Base-by-base conservation (phyloP, 2,888 invertebrate species). In the Sinohyriopsis cumingii region DNA sequence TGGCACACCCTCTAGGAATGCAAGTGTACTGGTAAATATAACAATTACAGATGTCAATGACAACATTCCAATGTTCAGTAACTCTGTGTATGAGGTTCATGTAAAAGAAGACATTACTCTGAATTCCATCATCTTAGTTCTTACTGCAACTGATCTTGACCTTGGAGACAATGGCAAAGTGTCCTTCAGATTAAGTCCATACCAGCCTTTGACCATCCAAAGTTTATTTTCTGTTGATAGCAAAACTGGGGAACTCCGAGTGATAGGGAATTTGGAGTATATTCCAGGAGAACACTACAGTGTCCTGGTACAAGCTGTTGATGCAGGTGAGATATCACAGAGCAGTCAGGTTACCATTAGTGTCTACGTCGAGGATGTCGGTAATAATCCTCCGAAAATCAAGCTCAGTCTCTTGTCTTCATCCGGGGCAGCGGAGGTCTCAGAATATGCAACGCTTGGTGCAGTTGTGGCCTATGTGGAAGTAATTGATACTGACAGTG, bases 341-440 rank as follows among this genome's bases (percentile, higher is more conserved):
- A 79, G 80, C 20, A 76, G 83, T 19, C 77, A 82, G 56, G 79
- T 82, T 3, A 73, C 72, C 59, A 79, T 87, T 18, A 77, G 76
- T 68, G 78, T 87, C 6, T 81, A 79, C 0, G 94, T 98, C 18
- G 95, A 96, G 86, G 91, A 91, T 73, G 96, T 96, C 90, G 97
- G 97, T 90, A 98, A 98, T 89, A 97, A 97, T 89, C 96, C 97
- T 15, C 97, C 98, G 0, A 92, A 95, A 9, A 80, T 85, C 12
- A 82, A 79, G 28, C 71, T 84, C 9, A 84, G 82, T 67, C 76
- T 85, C 28, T 73, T 86, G 57, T 81, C 82, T 0, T 65, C 59
- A 22, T 68, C 75, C 1, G 74, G 71, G 59, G 73, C 72, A 20
- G 84, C 84, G 18, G 69, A 76, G 65, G 72, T 84, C 12, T 80